A percentile compares a stretch with the other conserved stretches of the same genome.
These are phyloP conservation scores for Thymelicus lineola DNA, from an alignment of 2,888 invertebrate species.

Conservation along the genomic window DNA sequence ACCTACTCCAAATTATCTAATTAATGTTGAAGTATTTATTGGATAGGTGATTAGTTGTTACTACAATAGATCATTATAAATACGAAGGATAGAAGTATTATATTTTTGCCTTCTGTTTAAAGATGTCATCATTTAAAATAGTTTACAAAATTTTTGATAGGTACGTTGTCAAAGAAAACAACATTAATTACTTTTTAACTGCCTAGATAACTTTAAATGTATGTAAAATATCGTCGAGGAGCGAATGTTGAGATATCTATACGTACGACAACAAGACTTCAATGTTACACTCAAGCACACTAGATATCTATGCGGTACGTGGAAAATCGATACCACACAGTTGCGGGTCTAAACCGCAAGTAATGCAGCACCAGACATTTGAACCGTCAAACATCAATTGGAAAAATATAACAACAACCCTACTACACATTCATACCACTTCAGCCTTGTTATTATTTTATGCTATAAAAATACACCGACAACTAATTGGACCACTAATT, in stretches of 20 bases:
- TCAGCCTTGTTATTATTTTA: conserved; percentile 22
- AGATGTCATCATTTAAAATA: too few species aligned
- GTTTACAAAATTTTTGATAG: too few species aligned
- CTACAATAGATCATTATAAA: too few species aligned
- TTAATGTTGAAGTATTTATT: too few species aligned
- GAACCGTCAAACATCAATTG: conserved; percentile 44
- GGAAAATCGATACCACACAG: conserved; percentile 73
- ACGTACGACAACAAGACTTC: conserved; percentile 23
- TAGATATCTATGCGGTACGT: conserved; percentile 38
- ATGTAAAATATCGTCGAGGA: conserved; percentile 22
- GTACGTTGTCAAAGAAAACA: too few species aligned
- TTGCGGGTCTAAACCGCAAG: conserved; percentile 74
- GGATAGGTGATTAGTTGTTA: too few species aligned
- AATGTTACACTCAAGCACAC: conserved; percentile 27
- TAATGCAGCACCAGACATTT: conserved; percentile 62
- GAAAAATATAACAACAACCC: conserved; percentile 36
- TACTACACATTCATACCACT: background rate
- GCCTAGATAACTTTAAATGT: conserved; percentile 17
- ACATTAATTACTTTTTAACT: background rate
- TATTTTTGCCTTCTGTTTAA: too few species aligned
- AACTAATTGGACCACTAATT: too few species aligned
- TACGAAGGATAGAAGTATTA: too few species aligned
- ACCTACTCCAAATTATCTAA: too few species aligned
- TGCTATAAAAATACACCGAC: background rate
- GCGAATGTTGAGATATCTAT: conserved; percentile 1